phyloP scores from a whole-genome alignment of 2,797 vertebrate genomes.

The Nannoperca obscura region DNA sequence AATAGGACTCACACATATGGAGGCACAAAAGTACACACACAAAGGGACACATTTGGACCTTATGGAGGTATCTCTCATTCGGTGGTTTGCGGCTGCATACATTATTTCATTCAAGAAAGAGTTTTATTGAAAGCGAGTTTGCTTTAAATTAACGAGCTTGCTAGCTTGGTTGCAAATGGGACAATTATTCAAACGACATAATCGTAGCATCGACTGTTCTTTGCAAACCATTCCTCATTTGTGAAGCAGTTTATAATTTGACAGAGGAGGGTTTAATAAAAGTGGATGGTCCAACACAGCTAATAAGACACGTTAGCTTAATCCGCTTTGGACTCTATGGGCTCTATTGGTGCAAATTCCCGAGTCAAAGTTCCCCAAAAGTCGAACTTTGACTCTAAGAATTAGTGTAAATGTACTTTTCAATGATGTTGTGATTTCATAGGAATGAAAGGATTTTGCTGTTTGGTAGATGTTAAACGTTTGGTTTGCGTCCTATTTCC shows the following conservation, averaged over 20 bases:
- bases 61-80: background rate
- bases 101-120: background rate
- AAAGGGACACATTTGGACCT: conserved; percentile 2
- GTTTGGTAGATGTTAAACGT: background rate
- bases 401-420: background rate
- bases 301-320: background rate
- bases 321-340: background rate
- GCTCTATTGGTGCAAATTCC: background rate
- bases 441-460: too few relatives aligned
- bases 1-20: conserved; percentile 55
- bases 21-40: conserved; percentile 13
- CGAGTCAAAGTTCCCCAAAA: background rate
- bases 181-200: background rate
- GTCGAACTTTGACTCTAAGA: background rate
- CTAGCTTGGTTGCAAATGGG: background rate
- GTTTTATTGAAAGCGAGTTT: background rate
- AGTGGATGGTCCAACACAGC: background rate
- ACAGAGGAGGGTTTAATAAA: background rate
- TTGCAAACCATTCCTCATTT: background rate
- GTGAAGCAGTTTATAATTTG: background rate
- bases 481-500: background rate
- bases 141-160: background rate
- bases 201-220: background rate
- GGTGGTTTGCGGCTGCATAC: background rate
- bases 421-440: background rate